These are phyloP conservation scores for Zoanthus solanderi DNA, from an alignment of 92 coral and sea anemone species.

Conservation along the genomic window DNA sequence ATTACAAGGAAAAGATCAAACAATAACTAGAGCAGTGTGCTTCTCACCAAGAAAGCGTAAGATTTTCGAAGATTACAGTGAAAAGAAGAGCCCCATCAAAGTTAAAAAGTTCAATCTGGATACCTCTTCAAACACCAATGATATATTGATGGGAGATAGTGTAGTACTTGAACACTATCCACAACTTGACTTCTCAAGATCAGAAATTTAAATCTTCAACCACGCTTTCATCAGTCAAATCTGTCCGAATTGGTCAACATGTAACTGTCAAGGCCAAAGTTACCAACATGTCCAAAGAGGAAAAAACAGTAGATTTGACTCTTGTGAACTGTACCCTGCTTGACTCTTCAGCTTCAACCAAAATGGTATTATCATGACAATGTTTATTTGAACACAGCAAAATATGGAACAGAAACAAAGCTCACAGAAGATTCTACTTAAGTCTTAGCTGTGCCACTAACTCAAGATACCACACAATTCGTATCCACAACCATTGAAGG, in stretches of 20 bases:
- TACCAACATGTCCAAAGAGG: neutral
- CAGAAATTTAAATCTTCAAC: constrained; percentile 45
- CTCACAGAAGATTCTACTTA: constrained; percentile 6
- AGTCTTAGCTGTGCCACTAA: constrained; percentile 11
- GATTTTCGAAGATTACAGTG: constrained; percentile 11
- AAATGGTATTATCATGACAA: no score
- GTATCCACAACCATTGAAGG: constrained; percentile 10
- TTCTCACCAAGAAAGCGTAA: constrained; percentile 17
- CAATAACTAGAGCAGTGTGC: constrained; percentile 1
- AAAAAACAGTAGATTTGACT: no score
- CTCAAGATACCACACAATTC: constrained; percentile 9
- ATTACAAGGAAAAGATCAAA: neutral
- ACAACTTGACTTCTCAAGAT: constrained; percentile 36
- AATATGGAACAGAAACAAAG: constrained; percentile 22
- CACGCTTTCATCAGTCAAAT: constrained; percentile 39
- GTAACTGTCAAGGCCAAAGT: no score
- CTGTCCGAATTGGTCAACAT: constrained; percentile 41
- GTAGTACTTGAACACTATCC: constrained; percentile 9
- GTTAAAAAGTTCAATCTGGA: constrained; percentile 11
- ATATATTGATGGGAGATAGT: constrained; percentile 7
- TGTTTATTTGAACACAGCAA: constrained; percentile 30
- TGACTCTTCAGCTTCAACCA: no score
- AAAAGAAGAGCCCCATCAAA: constrained; percentile 17
- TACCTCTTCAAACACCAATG: constrained; percentile 14
- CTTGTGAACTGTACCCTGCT: no score